phyloP scores from a whole-genome alignment of 2,113 vertebrate genomes.

The Saguinus imperator region DNA sequence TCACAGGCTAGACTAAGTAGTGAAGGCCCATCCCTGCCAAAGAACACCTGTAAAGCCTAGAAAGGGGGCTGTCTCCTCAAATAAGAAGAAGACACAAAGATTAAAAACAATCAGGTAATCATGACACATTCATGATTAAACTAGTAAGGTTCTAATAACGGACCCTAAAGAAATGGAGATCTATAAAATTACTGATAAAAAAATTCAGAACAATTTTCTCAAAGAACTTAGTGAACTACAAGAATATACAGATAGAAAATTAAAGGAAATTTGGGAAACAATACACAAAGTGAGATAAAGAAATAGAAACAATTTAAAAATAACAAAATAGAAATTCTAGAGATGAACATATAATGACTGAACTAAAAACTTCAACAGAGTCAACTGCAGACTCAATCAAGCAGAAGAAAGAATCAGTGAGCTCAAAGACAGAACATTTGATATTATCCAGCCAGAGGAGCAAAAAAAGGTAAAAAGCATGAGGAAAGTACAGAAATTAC shows the following conservation, averaged over 20 bases:
- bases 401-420: not conserved
- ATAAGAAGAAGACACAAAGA: not conserved
- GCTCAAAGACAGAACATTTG: not conserved
- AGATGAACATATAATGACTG: not conserved
- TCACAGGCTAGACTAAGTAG: not conserved
- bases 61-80: not conserved
- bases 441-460: not conserved
- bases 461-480: not conserved
- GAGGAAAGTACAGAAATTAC: not conserved
- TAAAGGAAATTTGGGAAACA: not conserved
- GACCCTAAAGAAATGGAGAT: not conserved
- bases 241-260: not conserved
- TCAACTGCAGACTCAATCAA: not conserved
- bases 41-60: not conserved
- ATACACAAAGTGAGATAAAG: not conserved
- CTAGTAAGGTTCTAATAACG: not conserved
- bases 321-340: not conserved
- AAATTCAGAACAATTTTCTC: not conserved
- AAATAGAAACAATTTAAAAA: not conserved
- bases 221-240: not conserved
- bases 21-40: not conserved
- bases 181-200: not conserved
- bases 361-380: not conserved
- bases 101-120: not conserved
- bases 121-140: not conserved